These are phyloP conservation scores for Triops longicaudatus DNA, from an alignment of 1,140 invertebrate species.

Conservation along the genomic window DNA sequence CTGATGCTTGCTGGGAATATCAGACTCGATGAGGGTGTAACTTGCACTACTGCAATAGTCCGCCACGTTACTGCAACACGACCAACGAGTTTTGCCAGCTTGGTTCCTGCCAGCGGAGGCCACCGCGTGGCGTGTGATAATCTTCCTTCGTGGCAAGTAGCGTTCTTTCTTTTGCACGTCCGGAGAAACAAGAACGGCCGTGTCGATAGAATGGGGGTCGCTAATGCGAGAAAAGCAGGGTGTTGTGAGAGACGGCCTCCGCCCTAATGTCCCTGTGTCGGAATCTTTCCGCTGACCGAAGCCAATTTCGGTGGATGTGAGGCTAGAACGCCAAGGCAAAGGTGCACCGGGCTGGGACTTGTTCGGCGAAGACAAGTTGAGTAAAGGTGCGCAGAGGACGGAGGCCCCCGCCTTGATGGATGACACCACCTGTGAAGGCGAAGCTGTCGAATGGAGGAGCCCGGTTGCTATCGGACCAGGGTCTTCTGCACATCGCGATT, in stretches of 20 bases:
- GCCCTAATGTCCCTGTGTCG: not conserved
- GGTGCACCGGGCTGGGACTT: not conserved
- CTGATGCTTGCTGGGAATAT: not conserved
- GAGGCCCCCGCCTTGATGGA: not conserved
- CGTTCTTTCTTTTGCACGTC: not conserved
- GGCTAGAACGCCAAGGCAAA: not conserved
- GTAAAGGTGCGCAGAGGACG: not conserved
- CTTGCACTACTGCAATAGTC: not conserved
- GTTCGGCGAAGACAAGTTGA: not conserved
- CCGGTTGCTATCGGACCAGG: not conserved
- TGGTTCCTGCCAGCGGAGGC: not conserved
- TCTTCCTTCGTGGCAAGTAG: not conserved
- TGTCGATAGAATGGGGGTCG: not conserved
- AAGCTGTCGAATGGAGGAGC: not conserved
- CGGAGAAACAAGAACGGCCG: not conserved
- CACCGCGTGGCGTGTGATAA: not conserved
- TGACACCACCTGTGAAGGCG: not conserved
- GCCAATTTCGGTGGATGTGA: not conserved
- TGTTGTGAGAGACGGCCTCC: not conserved
- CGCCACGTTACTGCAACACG: conserved; percentile 8
- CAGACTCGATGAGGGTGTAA: not conserved
- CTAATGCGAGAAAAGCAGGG: not conserved
- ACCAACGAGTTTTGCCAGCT: not conserved
- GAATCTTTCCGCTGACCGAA: not conserved
- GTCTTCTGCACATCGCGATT: not conserved